Evolutionary conservation across 2,797 vertebrate species (phyloP).

Genomic region (Leptodactylus fallax): DNA sequence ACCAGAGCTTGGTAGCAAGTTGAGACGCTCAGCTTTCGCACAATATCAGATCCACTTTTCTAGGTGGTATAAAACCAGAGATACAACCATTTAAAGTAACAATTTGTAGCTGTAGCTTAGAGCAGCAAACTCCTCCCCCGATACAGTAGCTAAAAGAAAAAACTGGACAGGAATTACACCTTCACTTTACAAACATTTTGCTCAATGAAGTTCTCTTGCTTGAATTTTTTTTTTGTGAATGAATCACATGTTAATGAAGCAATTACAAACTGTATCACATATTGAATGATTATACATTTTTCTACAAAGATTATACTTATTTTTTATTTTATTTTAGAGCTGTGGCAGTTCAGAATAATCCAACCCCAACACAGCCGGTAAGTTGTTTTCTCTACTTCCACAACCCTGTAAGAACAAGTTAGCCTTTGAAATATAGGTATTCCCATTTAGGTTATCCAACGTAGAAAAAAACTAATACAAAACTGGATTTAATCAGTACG

Average conservation of each 20-base stretch:
- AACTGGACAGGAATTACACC: no score
- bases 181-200: no score
- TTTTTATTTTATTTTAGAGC: conserved; percentile 77
- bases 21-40: no score
- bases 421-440: conserved; percentile 31
- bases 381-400: conserved; percentile 57
- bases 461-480: background rate
- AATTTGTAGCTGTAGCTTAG: no score
- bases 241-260: background rate
- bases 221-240: no score
- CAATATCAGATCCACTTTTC: no score
- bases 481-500: background rate
- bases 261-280: background rate
- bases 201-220: no score
- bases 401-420: background rate
- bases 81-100: no score
- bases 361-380: conserved; percentile 82
- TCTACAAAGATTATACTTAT: background rate
- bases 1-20: no score
- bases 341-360: conserved; percentile 76
- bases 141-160: no score
- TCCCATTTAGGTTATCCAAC: background rate
- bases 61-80: no score
- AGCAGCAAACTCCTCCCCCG: no score
- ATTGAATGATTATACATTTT: background rate